Conservation (phyloP, 2,113 vertebrate genomes). For the Cnemophilus loriae region DNA sequence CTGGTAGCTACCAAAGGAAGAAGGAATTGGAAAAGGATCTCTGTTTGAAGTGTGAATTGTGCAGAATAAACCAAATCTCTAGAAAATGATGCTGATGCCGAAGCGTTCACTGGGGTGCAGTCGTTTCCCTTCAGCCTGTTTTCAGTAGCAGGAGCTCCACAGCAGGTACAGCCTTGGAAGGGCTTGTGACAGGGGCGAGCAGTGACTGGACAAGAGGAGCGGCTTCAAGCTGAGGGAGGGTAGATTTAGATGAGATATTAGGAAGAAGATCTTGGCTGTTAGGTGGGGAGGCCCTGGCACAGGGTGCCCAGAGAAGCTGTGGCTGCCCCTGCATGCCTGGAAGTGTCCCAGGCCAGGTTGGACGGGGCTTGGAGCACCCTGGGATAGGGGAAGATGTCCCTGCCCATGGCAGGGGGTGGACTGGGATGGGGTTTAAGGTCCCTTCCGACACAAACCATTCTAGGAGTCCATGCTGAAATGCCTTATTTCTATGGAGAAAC, state of each 20-base stretch:
- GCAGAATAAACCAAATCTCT: neutral
- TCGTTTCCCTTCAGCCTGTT: neutral
- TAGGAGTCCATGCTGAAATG: neutral
- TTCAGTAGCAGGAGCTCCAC: neutral
- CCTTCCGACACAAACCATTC: neutral
- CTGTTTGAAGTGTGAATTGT: neutral
- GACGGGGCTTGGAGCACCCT: fast-evolving
- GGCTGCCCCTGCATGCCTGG: neutral
- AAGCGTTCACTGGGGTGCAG: fast-evolving
- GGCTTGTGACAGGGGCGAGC: neutral
- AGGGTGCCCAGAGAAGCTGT: neutral
- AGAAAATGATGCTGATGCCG: neutral
- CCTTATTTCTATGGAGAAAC: neutral
- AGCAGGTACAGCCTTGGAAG: neutral
- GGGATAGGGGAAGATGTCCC: neutral
- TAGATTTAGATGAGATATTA: neutral
- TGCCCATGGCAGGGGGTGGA: neutral
- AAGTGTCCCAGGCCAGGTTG: fast-evolving
- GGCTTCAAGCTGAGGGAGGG: neutral
- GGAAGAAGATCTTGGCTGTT: neutral
- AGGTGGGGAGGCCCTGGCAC: fast-evolving
- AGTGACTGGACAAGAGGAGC: neutral
- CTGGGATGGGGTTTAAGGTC: neutral
- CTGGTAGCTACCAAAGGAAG: neutral
- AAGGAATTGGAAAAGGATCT: neutral